Conservation (phyloP, 2,113 vertebrate genomes). For the Empidonax traillii region DNA sequence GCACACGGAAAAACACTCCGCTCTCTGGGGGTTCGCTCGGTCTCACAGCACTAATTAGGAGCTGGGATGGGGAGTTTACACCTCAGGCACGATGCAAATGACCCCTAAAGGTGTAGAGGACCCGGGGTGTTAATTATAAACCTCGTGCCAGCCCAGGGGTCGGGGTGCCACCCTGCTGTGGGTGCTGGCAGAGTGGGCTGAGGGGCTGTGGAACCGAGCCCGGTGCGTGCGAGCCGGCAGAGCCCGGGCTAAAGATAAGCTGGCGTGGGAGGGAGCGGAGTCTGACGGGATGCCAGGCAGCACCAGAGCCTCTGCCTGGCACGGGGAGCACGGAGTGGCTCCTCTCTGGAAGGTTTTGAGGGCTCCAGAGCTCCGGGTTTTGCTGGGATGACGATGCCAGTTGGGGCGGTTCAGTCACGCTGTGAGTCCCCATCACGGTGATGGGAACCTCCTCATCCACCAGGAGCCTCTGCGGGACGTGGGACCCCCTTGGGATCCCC, state of each 20-base stretch:
- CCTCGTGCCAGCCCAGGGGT: not conserved
- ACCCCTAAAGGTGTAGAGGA: not conserved
- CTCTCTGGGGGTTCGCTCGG: accelerated
- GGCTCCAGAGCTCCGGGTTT: accelerated
- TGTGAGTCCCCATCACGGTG: accelerated
- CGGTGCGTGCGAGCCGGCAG: not conserved
- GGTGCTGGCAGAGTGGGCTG: not conserved
- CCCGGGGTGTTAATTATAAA: not conserved
- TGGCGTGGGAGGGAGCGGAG: not conserved
- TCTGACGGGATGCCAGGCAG: not conserved
- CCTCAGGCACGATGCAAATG: not conserved
- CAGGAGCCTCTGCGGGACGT: not conserved
- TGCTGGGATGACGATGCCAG: accelerated
- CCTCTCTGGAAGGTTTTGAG: not conserved
- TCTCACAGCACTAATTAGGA: not conserved
- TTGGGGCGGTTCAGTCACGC: not conserved
- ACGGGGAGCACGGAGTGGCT: accelerated
- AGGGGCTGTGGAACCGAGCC: not conserved
- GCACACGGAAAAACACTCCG: accelerated
- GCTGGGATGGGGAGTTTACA: not conserved
- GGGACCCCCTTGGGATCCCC: not conserved
- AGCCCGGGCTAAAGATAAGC: constrained; percentile 14
- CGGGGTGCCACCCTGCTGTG: accelerated
- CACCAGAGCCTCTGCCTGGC: not conserved
- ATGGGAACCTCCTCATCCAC: too few relatives aligned